A percentile compares a stretch with the other conserved stretches of the same genome.
Evolutionary conservation across 2,888 invertebrate genomes (phyloP).

Genomic region (Gastracanthus pulcherrimus): DNA sequence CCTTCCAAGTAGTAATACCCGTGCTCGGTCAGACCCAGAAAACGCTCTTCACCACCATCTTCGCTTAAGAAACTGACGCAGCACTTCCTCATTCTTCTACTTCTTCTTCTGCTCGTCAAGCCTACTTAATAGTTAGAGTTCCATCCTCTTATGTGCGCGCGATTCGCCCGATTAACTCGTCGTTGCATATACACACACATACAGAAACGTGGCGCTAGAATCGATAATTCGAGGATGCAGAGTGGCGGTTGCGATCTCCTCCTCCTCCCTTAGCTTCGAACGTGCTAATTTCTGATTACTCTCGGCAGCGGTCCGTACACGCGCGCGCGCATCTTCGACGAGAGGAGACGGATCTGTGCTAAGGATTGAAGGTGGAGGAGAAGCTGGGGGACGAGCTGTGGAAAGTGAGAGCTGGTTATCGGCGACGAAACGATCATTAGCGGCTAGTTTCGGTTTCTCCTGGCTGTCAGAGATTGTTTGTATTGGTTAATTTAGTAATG

Average conservation of each 20-base stretch:
- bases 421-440: constrained; percentile 11
- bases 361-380: constrained; percentile 6
- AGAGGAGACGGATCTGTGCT: constrained; percentile 14
- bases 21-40: background rate
- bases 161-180: constrained; percentile 39
- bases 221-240: constrained; percentile 59
- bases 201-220: background rate
- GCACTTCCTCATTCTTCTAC: constrained; percentile 21
- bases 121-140: constrained; percentile 54
- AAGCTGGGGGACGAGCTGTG: background rate
- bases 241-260: background rate
- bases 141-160: constrained; percentile 43
- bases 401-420: background rate
- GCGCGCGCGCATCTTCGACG: background rate
- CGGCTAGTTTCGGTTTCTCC: constrained; percentile 7
- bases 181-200: background rate
- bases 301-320: background rate
- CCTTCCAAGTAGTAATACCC: constrained; percentile 23
- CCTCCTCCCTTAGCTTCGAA: background rate
- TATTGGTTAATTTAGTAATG: background rate
- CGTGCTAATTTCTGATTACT: constrained; percentile 50
- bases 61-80: constrained; percentile 38
- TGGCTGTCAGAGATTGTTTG: background rate
- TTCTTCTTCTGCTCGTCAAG: constrained; percentile 3
- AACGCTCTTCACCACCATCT: background rate